phyloP scores from a whole-genome alignment of 2,797 vertebrate genomes.

The Hirundo rustica region DNA sequence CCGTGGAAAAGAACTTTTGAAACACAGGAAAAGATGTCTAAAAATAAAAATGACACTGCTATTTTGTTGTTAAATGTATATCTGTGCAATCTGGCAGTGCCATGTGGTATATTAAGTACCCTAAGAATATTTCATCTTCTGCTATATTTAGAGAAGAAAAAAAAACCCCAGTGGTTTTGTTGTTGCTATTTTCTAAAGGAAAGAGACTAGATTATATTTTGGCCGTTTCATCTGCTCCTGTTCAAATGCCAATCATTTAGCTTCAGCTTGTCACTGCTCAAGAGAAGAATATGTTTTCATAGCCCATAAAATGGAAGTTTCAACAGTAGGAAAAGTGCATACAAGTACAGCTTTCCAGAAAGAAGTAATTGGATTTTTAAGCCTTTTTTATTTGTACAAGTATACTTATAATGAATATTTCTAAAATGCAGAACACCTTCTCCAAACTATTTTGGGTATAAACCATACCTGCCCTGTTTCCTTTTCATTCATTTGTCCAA shows the following conservation, averaged over 20 bases:
- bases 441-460: not conserved
- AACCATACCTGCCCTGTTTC: not conserved
- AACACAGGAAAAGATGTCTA: not conserved
- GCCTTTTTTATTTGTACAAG: not conserved
- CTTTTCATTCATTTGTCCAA: not conserved
- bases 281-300: not conserved
- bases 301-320: not conserved
- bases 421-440: not conserved
- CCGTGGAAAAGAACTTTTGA: not conserved
- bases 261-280: not conserved
- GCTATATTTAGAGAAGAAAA: not conserved
- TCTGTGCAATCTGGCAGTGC: not conserved
- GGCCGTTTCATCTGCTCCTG: not conserved
- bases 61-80: slow-evolving; percentile 1
- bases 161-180: not conserved
- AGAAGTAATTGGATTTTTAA: not conserved
- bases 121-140: slow-evolving; percentile 32
- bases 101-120: slow-evolving; percentile 23
- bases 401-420: not conserved
- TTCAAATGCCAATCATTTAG: slow-evolving; percentile 29
- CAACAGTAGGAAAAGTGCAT: not conserved
- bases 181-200: slow-evolving; percentile 11
- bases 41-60: not conserved
- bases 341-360: not conserved
- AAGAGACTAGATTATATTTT: slow-evolving; percentile 35